Conservation (phyloP, 2,797 vertebrate species). For the Malacoctenus gilli region DNA sequence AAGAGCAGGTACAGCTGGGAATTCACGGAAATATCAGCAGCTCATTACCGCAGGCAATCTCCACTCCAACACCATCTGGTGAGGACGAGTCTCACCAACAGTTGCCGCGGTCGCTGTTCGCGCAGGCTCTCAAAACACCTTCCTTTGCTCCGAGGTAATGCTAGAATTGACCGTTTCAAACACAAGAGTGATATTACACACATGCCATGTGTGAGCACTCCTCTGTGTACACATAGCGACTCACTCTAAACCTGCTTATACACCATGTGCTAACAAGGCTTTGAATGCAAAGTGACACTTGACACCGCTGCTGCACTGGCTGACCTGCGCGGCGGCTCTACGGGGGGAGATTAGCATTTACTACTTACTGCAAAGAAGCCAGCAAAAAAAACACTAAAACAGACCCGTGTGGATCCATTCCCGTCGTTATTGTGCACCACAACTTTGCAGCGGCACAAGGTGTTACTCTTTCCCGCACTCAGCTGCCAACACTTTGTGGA, state of each 20-base stretch:
- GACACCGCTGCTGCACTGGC: neutral
- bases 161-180: too few species aligned
- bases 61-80: constrained; percentile 64
- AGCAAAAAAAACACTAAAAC: neutral
- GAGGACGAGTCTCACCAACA: constrained; percentile 42
- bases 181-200: neutral
- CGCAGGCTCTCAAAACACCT: constrained; percentile 27
- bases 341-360: neutral
- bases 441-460: neutral
- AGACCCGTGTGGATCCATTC: neutral
- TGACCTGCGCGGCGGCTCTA: neutral
- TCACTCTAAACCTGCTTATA: constrained; percentile 13
- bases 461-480: neutral
- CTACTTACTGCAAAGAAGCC: neutral
- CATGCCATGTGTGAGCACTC: neutral
- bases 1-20: constrained; percentile 55
- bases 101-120: constrained; percentile 35
- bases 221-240: constrained; percentile 13
- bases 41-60: constrained; percentile 56
- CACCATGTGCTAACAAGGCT: neutral
- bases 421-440: neutral
- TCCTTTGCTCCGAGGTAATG: constrained; percentile 37
- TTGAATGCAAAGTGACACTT: constrained; percentile 1
- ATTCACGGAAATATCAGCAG: constrained; percentile 50
- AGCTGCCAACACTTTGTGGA: neutral